Evolutionary conservation across 2,113 vertebrate species (phyloP).

Genomic region (Onychorhynchus coronatus): DNA sequence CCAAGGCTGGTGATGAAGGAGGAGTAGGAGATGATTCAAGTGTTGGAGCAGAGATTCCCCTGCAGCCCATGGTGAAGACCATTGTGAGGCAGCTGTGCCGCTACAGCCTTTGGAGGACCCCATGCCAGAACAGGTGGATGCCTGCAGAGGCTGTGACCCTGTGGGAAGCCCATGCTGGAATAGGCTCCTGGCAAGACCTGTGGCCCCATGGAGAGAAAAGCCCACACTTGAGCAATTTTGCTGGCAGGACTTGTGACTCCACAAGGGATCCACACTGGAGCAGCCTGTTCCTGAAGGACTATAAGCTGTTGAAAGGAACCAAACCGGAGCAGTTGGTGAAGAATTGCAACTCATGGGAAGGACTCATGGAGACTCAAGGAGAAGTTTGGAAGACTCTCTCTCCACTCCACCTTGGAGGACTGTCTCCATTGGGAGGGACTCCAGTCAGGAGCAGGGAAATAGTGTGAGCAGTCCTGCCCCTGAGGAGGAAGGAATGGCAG

Average conservation of each 20-base stretch:
- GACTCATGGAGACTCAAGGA: too few relatives aligned
- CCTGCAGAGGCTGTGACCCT: not conserved
- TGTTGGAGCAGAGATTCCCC: not conserved
- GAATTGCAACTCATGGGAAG: not conserved
- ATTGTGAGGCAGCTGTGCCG: not conserved
- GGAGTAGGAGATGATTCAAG: not conserved
- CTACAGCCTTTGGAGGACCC: not conserved
- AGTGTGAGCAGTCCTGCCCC: not conserved
- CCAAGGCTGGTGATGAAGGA: not conserved
- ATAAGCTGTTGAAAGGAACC: fast-evolving
- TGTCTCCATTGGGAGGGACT: not conserved
- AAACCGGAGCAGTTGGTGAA: not conserved
- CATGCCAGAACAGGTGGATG: not conserved
- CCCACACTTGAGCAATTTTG: not conserved
- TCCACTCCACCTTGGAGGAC: not conserved
- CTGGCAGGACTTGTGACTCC: not conserved
- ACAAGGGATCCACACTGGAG: not conserved
- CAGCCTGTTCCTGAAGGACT: not conserved
- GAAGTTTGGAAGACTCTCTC: too few relatives aligned
- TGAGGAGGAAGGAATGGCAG: not conserved
- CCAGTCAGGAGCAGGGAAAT: not conserved
- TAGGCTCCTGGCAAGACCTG: not conserved
- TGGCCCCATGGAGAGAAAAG: not conserved
- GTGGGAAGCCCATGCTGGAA: not conserved
- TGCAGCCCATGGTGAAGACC: not conserved